Evolutionary conservation across 2,888 invertebrate genomes (phyloP).

Genomic region (Rotaria magnacalcarata): DNA sequence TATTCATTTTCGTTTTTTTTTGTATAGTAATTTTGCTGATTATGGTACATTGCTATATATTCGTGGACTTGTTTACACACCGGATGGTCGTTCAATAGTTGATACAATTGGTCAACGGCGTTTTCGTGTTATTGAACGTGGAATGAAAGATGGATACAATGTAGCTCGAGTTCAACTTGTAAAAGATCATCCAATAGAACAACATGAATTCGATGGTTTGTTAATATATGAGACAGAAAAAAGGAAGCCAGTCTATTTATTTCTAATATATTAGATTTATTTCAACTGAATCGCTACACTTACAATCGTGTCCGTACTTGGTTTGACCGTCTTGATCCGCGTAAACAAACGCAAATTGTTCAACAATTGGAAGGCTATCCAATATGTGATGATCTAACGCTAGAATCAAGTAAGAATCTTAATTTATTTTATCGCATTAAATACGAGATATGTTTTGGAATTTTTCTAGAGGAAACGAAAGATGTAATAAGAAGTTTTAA

Average conservation of each 20-base stretch:
- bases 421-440: not conserved
- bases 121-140: slow-evolving; percentile 72
- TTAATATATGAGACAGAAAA: not conserved
- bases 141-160: slow-evolving; percentile 76
- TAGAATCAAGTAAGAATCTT: not conserved
- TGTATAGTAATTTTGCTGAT: slow-evolving; percentile 62
- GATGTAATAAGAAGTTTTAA: too few relatives aligned
- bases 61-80: slow-evolving; percentile 73
- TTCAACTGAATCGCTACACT: not conserved
- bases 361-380: slow-evolving; percentile 11
- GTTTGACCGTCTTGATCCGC: not conserved
- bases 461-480: too few relatives aligned
- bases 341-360: not conserved
- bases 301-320: not conserved
- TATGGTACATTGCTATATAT: slow-evolving; percentile 81
- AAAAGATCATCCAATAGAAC: slow-evolving; percentile 67
- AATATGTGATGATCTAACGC: not conserved
- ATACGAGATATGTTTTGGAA: too few relatives aligned
- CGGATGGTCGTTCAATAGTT: slow-evolving; percentile 80
- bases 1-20: not conserved
- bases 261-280: not conserved
- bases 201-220: slow-evolving; percentile 52
- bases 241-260: not conserved
- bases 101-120: slow-evolving; percentile 77
- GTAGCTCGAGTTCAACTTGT: slow-evolving; percentile 76